A percentile compares a stretch with the other conserved stretches of the same genome.
Conservation (phyloP, 1,140 invertebrate genomes). For the Drosophila aff. region DNA sequence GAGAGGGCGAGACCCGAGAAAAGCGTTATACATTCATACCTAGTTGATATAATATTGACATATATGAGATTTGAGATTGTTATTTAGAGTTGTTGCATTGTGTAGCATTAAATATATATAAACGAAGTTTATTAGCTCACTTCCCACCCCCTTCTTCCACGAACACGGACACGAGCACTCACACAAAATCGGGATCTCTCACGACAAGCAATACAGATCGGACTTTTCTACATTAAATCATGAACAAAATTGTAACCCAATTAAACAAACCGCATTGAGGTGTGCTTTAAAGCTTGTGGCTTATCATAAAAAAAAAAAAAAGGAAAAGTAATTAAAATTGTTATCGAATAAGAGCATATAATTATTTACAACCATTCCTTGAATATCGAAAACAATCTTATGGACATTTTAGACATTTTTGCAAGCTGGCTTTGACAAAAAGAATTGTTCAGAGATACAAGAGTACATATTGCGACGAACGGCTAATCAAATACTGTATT, state of each 20-base stretch:
- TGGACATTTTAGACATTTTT: constrained; percentile 62
- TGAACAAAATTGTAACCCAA: constrained; percentile 28
- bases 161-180: constrained; percentile 6
- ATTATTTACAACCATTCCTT: constrained; percentile 58
- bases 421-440: constrained; percentile 72
- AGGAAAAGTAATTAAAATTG: constrained; percentile 52
- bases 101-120: constrained; percentile 67
- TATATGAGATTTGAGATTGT: constrained; percentile 65
- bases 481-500: constrained; percentile 50
- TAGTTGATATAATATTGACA: constrained; percentile 50
- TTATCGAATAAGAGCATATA: constrained; percentile 51
- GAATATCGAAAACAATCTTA: constrained; percentile 38
- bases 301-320: constrained; percentile 47
- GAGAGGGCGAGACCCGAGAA: constrained; percentile 11
- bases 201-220: constrained; percentile 47
- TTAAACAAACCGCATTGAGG: constrained; percentile 58
- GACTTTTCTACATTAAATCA: constrained; percentile 44
- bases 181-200: constrained; percentile 16
- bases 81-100: constrained; percentile 80
- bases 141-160: constrained; percentile 33
- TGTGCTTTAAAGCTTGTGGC: constrained; percentile 82
- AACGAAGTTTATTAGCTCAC: constrained; percentile 64
- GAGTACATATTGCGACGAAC: constrained; percentile 26
- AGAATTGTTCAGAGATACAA: constrained; percentile 28
- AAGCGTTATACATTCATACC: constrained; percentile 58